Conservation (phyloP, 2,113 vertebrate genomes). For the Aldabrachelys gigantea region DNA sequence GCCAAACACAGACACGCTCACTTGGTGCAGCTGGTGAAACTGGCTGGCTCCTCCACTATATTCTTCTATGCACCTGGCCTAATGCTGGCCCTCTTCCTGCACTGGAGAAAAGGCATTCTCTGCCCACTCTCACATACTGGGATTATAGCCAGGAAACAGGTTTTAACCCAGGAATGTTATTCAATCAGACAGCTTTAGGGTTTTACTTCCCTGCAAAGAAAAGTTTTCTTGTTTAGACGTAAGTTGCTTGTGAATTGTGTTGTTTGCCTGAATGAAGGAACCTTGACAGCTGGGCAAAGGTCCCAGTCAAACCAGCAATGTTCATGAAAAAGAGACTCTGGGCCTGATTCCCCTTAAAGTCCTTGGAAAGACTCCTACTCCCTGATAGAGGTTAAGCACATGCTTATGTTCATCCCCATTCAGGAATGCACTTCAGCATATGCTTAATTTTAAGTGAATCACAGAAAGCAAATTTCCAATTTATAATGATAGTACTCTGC, state of each 20-base stretch:
- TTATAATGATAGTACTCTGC: neutral
- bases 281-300: neutral
- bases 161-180: neutral
- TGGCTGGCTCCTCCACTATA: slow-evolving; percentile 23
- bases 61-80: slow-evolving; percentile 18
- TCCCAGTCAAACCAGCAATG: neutral
- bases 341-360: neutral
- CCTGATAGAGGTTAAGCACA: neutral
- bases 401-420: neutral
- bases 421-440: neutral
- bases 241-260: neutral
- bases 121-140: neutral
- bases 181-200: neutral
- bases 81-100: slow-evolving; percentile 27
- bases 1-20: slow-evolving; percentile 15
- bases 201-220: neutral
- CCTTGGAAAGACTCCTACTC: neutral
- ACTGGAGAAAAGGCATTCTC: neutral
- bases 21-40: neutral
- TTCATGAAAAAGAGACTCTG: slow-evolving; percentile 33
- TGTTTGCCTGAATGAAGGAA: slow-evolving; percentile 12
- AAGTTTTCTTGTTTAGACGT: neutral
- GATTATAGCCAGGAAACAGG: neutral
- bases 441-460: neutral
- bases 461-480: neutral